Percentiles rank a stretch among this genome's conserved stretches.
Evolutionary conservation across 2,113 vertebrate genomes (phyloP).

Genomic region (Morone saxatilis): DNA sequence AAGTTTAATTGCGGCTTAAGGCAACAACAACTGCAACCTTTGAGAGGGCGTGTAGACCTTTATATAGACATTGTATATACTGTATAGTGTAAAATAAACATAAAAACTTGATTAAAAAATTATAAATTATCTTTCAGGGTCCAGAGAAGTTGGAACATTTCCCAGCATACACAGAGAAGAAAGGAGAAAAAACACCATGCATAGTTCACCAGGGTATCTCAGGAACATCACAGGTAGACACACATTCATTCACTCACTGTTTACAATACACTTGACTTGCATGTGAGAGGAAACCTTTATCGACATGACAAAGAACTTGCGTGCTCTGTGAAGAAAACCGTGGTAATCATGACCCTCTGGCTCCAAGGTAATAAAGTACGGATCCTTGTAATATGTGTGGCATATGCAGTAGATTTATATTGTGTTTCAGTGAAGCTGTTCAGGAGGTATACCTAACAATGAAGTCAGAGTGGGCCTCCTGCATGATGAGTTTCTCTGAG

Average conservation of each 20-base stretch:
- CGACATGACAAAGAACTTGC: not conserved
- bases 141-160: not conserved
- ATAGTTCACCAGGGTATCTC: not conserved
- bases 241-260: not conserved
- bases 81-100: not conserved
- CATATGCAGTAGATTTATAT: not conserved
- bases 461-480: slow-evolving; percentile 97
- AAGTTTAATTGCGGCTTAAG: not conserved
- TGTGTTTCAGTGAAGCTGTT: not conserved
- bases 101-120: not conserved
- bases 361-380: slow-evolving; percentile 4
- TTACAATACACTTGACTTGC: not conserved
- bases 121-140: slow-evolving; percentile 9
- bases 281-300: not conserved
- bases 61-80: not conserved
- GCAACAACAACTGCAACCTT: not conserved
- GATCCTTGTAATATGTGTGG: not conserved
- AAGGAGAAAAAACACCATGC: not conserved
- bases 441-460: slow-evolving; percentile 91
- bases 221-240: not conserved
- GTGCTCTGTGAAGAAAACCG: not conserved
- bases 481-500: slow-evolving; percentile 99
- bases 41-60: not conserved
- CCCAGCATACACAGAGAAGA: not conserved
- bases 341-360: not conserved